Evolutionary conservation across 1,140 invertebrate species (phyloP).

Genomic region (Drosophila athabasca): DNA sequence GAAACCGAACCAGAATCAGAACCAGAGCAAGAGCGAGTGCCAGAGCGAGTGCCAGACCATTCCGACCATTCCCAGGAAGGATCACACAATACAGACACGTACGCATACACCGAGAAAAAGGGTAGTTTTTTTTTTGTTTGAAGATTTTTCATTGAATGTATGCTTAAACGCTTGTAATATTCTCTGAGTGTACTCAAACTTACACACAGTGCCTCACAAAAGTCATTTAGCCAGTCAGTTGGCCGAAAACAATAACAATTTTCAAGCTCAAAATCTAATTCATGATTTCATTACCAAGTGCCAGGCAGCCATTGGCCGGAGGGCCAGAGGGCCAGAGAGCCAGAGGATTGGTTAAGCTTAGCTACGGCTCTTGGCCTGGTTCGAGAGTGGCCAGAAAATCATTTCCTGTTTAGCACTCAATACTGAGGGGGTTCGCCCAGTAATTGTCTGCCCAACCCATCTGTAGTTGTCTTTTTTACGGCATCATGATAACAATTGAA

Average conservation of each 20-base stretch:
- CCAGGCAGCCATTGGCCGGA: not conserved
- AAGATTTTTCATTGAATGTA: too few species aligned
- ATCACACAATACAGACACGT: constrained; percentile 25
- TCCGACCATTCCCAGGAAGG: not conserved
- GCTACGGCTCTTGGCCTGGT: too few species aligned
- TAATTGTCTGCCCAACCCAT: constrained; percentile 1
- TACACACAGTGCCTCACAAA: constrained; percentile 48
- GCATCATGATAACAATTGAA: constrained; percentile 76
- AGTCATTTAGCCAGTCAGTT: constrained; percentile 73
- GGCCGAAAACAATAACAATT: constrained; percentile 79
- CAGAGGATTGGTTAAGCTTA: constrained; percentile 17
- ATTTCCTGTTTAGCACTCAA: constrained; percentile 80
- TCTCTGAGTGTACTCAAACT: not conserved
- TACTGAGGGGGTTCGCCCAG: constrained; percentile 19
- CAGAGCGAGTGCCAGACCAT: constrained; percentile 1
- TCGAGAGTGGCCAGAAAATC: constrained; percentile 60
- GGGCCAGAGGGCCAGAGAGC: constrained; percentile 12
- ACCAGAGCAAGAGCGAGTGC: not conserved
- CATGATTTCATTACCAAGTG: constrained; percentile 76
- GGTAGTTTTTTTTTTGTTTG: too few species aligned
- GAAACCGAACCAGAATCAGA: too few species aligned
- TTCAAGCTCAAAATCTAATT: constrained; percentile 80
- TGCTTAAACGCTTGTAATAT: too few species aligned
- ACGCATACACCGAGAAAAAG: constrained; percentile 5
- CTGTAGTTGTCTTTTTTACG: constrained; percentile 73